Evolutionary conservation across 2,888 invertebrate genomes (phyloP), one percentile per base, ranked within the genome.

Genomic region (Ectemnius lituratus): DNA sequence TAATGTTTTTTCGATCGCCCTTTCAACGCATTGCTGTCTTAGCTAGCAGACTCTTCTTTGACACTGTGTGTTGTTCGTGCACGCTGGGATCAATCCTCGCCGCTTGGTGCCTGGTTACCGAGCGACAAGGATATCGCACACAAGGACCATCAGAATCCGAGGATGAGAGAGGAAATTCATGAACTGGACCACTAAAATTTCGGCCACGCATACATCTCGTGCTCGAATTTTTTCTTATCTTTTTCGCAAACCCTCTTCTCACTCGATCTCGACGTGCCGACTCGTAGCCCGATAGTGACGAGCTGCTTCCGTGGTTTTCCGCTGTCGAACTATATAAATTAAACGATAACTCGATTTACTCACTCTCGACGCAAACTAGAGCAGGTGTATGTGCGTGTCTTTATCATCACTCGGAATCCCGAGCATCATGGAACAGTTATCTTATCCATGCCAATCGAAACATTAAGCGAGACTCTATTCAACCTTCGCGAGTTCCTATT

Each of bases 21-120:
- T 37, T 37, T 37, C 8, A 77, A 52, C 61, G 67, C 37, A 49
- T 47, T 6, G 47, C 61, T 5, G 47, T 59, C 57, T 69, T 67
- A 16, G 23, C 61, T 8, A 23, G 23, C 5, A 66, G 20, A 60
- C 73, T 75, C 68, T 84, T 85, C 64, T 76, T 79, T 20, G 77
- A 78, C 37, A 87, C 65, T 59, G 74, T 76, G 62, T 87, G 87
- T 63, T 87, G 83, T 20, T 77, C 78, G 76, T 87, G 87, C 52
- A 65, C n/a, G 69, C 83, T 87, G 4, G 86, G 86, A 49, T 77
- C 80, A 62, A 87, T 87, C 20, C 67, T 78, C 2, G 84, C 87
- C 0, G 74, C 78, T 2, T 63, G 71, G 13, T 27, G 37, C n/a
- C 27, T 61, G 6, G 14, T 4, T 4, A 18, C 18, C 0, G 60